Base-by-base conservation (phyloP, 2,113 vertebrate species). In the Merops nubicus region DNA sequence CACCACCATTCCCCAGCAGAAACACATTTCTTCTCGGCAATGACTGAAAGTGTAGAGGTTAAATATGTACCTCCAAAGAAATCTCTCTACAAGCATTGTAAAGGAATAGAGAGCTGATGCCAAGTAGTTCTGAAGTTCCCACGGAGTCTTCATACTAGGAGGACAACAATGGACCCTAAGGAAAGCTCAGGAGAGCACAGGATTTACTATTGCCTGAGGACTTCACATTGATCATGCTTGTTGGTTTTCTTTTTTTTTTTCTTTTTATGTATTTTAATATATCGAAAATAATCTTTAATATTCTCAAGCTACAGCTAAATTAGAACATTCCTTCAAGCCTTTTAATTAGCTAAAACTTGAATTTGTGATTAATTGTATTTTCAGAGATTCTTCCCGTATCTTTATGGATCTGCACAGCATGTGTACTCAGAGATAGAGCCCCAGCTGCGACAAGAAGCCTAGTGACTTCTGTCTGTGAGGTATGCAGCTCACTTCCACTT, bases 301-400 rank as follows among this genome's bases (percentile, higher is more conserved):
- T 64, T 96, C 48, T 92, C 43, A 95, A 93, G 70, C 90, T 87
- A 70, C 38, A 85, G 13, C 63, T 92, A 85, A 91, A 16, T 95
- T 88, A 86, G 47, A 97, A 67, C 43, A 65, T 83, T n/a, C 81
- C 72, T 88, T 93, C 60, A 91, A 94, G 85, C 38, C 92, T 97
- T 94, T 95, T 88, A 95, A 92, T 94, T 92, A 94, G 89, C 73
- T 95, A 95, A 89, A 95, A 94, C 48, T 76, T 62, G 18, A 65
- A 82, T 94, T 95, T 89, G n/a, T 79, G 73, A 38, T 50, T 48
- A 67, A 36, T 15, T 77, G 18, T 74, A 48, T 80, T 92, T 85
- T 89, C 45, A 88, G 64, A 73, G 48, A 76, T 69, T 91, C 42
- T 13, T 94, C 42, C 26, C 17, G 79, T 82, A 43, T 26, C 75